Conservation (phyloP, 2,113 vertebrate genomes). For the Nerophis lumbriciformis region DNA sequence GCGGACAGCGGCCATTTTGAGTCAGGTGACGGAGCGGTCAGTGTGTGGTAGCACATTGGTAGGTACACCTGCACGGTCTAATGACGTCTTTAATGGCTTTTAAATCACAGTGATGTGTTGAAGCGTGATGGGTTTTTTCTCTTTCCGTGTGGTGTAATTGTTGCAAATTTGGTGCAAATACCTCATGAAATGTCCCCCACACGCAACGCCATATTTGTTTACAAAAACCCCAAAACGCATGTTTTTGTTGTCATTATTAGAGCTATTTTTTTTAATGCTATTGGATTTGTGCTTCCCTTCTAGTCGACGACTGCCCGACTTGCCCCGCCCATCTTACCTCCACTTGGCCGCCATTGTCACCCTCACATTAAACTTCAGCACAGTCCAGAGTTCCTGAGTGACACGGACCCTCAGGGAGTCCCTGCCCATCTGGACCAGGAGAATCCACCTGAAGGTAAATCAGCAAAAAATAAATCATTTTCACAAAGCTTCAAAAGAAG, state of each 20-base stretch:
- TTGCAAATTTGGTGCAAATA: too few relatives aligned
- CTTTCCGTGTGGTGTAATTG: too few relatives aligned
- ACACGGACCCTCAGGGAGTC: not conserved
- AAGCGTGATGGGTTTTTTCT: too few relatives aligned
- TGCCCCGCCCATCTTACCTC: not conserved
- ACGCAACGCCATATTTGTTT: too few relatives aligned
- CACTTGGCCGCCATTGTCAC: not conserved
- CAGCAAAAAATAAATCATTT: too few relatives aligned
- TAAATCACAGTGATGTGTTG: too few relatives aligned
- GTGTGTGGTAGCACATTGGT: not conserved
- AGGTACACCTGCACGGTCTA: not conserved
- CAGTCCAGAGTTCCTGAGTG: constrained; percentile 8
- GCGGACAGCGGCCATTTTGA: constrained; percentile 56
- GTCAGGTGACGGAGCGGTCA: constrained; percentile 42
- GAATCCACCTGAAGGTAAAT: constrained; percentile 12
- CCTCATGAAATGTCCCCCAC: too few relatives aligned
- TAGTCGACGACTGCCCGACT: constrained; percentile 13
- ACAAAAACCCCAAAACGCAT: too few relatives aligned
- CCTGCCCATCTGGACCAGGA: not conserved
- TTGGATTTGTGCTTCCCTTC: not conserved
- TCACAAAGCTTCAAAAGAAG: not conserved
- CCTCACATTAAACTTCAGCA: not conserved
- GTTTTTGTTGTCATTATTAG: too few relatives aligned
- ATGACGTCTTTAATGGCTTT: too few relatives aligned
- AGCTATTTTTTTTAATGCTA: too few relatives aligned